Base-by-base conservation (phyloP, 2,888 invertebrate species). In the Stenichneumon culpator region DNA sequence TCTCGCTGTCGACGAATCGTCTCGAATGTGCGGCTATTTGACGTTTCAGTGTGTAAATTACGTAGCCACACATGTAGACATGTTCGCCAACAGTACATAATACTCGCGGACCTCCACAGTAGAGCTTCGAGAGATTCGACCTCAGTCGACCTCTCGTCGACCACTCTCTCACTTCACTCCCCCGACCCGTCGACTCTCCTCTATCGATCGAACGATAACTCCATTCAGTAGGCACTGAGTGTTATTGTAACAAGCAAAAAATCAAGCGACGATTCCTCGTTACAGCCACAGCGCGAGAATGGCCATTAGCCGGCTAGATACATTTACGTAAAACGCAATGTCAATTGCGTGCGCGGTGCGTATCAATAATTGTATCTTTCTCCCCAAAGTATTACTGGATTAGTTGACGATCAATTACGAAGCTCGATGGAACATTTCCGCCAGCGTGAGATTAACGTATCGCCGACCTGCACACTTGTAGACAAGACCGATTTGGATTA, bases 161-260 rank as follows among this genome's bases (percentile, higher is more conserved):
- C 70, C 74, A 16, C 54, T 54, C 52, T 28, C 67, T 52, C 67
- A 22, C 65, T n/a, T 19, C 82, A 74, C 72, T 75, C 69, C 67
- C 67, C 28, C 69, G 57, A 75, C 19, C 50, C 25, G 11, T 50
- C 25, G 67, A 68, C 77, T 68, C 77, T 77, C 77, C 75, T 80
- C 72, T 83, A 85, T 85, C 82, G 85, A 85, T 85, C 79, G 79
- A 80, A 83, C 83, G 80, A 85, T 85, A 85, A 85, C 82, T 85
- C 79, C 82, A 83, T 83, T 85, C 85, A 75, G 70, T 70, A 79
- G 79, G 67, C 70, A 75, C 79, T 63, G 79, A 85, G 79, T 85
- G 85, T 83, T 83, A 85, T 85, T 77, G 79, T 85, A 85, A 85
- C 79, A 72, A 80, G 85, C 82, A 85, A 85, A 85, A 83, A 85